A percentile compares a stretch with the other conserved stretches of the same genome.
Evolutionary conservation across 2,113 vertebrate species (phyloP).

Genomic region (Nyctereutes procyonoides): DNA sequence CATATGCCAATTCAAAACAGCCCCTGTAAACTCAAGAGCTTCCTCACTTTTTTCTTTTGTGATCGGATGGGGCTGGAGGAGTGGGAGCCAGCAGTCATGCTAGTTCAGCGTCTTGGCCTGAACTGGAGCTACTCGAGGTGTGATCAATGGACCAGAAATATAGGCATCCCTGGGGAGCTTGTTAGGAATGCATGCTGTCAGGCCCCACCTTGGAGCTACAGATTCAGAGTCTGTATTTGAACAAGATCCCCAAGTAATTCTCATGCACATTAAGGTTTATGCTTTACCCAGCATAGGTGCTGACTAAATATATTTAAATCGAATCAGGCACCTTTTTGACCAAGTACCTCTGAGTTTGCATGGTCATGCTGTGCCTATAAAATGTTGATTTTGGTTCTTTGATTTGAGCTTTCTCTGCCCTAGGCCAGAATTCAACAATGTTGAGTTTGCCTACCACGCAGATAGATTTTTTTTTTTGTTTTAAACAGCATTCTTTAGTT

Average conservation of each 20-base stretch:
- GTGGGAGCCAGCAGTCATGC: no score
- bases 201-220: neutral
- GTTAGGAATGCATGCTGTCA: neutral
- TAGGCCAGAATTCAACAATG: conserved; percentile 31
- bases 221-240: neutral
- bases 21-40: neutral
- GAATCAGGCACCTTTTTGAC: conserved; percentile 36
- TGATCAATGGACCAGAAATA: neutral
- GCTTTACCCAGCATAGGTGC: neutral
- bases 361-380: neutral
- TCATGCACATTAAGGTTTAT: neutral
- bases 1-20: neutral
- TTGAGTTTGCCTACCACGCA: neutral
- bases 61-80: no score
- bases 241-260: neutral
- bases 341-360: neutral
- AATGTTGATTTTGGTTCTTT: conserved; percentile 58
- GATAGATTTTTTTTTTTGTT: neutral
- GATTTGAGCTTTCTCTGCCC: conserved; percentile 50
- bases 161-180: neutral
- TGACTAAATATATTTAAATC: neutral
- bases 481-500: conserved; percentile 36
- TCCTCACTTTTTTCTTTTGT: neutral
- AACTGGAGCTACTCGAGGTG: neutral
- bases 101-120: neutral